phyloP scores from a whole-genome alignment of 23 tunicate species.

The Botrylloides violaceus region DNA sequence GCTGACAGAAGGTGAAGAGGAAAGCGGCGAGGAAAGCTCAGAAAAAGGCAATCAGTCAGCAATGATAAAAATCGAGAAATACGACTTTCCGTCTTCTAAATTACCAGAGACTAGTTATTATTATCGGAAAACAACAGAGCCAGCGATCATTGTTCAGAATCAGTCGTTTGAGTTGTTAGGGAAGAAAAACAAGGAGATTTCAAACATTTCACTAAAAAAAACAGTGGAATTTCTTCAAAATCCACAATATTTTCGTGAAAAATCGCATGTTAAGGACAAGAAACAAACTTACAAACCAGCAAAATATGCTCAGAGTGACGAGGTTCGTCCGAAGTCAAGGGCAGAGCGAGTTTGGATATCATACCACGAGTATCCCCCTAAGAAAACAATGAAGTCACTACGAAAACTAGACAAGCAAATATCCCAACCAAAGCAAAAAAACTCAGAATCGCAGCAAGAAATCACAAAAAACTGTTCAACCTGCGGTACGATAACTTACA shows the following conservation, averaged over 20 bases:
- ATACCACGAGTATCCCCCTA: not conserved
- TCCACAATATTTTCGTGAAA: not conserved
- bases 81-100: not conserved
- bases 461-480: not conserved
- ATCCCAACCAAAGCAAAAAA: not conserved
- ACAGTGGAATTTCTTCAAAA: not conserved
- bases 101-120: conserved; percentile 5
- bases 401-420: not conserved
- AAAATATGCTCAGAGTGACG: not conserved
- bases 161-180: not conserved
- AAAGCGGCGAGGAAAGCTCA: not conserved
- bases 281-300: not conserved
- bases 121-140: not conserved
- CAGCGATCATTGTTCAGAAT: not conserved
- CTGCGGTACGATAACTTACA: not conserved
- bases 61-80: not conserved
- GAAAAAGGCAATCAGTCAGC: not conserved
- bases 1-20: conserved; percentile 6
- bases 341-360: conserved; percentile 8
- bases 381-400: not conserved
- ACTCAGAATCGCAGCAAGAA: not conserved
- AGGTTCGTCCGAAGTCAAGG: not conserved
- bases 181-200: not conserved
- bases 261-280: not conserved
- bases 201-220: not conserved